Conservation (phyloP, 2,888 invertebrate species). For the Metalampra italica region DNA sequence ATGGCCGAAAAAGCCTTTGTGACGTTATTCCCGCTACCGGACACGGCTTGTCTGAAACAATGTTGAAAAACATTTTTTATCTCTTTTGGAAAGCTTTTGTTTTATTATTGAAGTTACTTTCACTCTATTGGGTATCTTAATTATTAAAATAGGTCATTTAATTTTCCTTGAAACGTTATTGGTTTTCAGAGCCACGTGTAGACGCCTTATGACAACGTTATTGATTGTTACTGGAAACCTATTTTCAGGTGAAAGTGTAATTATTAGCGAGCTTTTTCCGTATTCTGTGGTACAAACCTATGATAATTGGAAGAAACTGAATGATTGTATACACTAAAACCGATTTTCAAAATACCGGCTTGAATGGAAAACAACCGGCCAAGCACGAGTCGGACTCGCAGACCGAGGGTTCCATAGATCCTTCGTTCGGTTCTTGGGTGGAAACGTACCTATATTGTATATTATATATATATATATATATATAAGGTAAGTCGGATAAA, state of each 20-base stretch:
- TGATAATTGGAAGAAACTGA: not conserved
- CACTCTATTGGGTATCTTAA: conserved; percentile 4
- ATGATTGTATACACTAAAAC: not conserved
- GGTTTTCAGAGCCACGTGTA: conserved; percentile 2
- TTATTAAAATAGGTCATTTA: not conserved
- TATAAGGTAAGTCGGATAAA: too few relatives aligned
- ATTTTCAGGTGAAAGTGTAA: not conserved
- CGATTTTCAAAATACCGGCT: too few relatives aligned
- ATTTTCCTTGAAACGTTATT: not conserved
- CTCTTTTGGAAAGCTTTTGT: conserved; percentile 11
- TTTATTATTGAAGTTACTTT: conserved; percentile 4
- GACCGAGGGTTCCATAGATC: too few relatives aligned
- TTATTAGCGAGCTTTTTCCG: too few relatives aligned
- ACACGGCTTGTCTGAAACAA: conserved; percentile 23
- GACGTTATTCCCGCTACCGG: conserved; percentile 13
- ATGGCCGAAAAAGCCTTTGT: conserved; percentile 11
- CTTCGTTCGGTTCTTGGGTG: too few relatives aligned
- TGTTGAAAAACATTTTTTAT: conserved; percentile 17
- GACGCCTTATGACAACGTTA: not conserved
- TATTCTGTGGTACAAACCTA: too few relatives aligned
- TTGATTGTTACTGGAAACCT: not conserved
- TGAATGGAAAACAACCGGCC: too few relatives aligned
- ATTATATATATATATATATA: too few relatives aligned
- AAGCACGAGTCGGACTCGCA: too few relatives aligned
- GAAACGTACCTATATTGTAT: too few relatives aligned